Percentiles rank a stretch among this genome's conserved stretches.
Evolutionary conservation across 2,113 vertebrate genomes (phyloP).

Genomic region (Marmota flaviventris): DNA sequence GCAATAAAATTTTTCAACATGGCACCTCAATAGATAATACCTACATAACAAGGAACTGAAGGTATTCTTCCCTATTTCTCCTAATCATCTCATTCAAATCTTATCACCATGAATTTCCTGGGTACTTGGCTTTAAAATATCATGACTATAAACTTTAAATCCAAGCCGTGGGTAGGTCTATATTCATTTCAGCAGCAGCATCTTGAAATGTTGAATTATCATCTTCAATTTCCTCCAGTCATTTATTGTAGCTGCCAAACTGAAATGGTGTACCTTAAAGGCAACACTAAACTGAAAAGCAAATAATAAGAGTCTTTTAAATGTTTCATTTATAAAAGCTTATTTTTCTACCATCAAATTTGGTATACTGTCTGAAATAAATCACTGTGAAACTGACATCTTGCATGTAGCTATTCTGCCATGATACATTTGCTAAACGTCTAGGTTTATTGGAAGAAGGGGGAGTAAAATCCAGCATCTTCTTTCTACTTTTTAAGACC

Average conservation of each 20-base stretch:
- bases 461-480: background rate
- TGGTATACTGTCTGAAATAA: constrained; percentile 84
- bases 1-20: constrained; percentile 36
- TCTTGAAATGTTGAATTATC: constrained; percentile 89
- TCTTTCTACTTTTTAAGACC: constrained; percentile 75
- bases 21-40: constrained; percentile 29
- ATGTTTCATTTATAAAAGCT: constrained; percentile 88
- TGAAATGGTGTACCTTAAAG: constrained; percentile 87
- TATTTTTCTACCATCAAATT: constrained; percentile 85
- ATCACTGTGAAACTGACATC: constrained; percentile 86
- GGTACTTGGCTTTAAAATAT: constrained; percentile 88
- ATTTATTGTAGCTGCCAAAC: constrained; percentile 87
- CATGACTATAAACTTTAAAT: constrained; percentile 87
- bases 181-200: constrained; percentile 86
- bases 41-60: constrained; percentile 37
- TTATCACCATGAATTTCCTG: constrained; percentile 86
- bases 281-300: constrained; percentile 85
- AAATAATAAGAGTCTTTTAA: constrained; percentile 84
- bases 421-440: constrained; percentile 78
- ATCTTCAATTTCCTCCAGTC: constrained; percentile 90
- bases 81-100: constrained; percentile 88
- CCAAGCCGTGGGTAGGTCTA: constrained; percentile 82
- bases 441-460: constrained; percentile 57
- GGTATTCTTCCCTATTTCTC: constrained; percentile 78
- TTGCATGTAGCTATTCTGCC: constrained; percentile 59